Base-by-base conservation (phyloP, 2,888 invertebrate genomes). In the Athrips mouffetella region DNA sequence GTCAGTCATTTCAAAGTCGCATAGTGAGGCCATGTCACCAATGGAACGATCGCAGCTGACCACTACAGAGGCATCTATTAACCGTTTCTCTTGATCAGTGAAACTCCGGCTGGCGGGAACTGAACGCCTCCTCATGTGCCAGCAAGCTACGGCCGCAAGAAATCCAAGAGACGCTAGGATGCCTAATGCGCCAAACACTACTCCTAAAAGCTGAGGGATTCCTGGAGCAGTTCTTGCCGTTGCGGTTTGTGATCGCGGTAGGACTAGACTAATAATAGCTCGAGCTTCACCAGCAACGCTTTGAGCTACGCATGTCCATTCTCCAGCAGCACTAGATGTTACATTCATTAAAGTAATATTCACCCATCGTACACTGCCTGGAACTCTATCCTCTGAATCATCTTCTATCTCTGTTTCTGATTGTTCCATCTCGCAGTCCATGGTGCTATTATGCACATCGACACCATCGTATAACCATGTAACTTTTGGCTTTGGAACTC, bases 41-140 rank as follows among this genome's bases (percentile, higher is more conserved):
- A 93, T 93, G 15, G 92, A 90, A 40, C 91, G 89, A 52, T 91
- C 91, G 60, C 92, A 92, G 62, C 92, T 92, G 35, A 89, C 78
- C 8, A 88, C 76, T 67, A 91, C 65, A 80, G 95, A 95, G 21
- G 95, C 92, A 63, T 96, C 95, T 56, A 96, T 89, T 45, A 96
- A 84, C 66, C 95, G 94, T 79, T 96, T 96, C 68, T 96, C 96
- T 82, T 96, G 96, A 68, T 96, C 96, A 47, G 93, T 94, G 70
- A 95, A 95, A 74, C 95, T 95, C 54, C 91, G 86, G 57, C 89
- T 90, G 0, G 90, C 87, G 23, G 90, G 89, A 2, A 94, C 92
- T 56, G 94, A 93, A 37, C 92, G 91, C 76, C 94, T 94, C 50
- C 95, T 90, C 47, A 94, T 91, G 59, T 93, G 91, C 85, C 89